Evolutionary conservation across 2,888 invertebrate genomes (phyloP), one percentile per base, ranked within the genome.

Genomic region (Coenonympha glycerion): DNA sequence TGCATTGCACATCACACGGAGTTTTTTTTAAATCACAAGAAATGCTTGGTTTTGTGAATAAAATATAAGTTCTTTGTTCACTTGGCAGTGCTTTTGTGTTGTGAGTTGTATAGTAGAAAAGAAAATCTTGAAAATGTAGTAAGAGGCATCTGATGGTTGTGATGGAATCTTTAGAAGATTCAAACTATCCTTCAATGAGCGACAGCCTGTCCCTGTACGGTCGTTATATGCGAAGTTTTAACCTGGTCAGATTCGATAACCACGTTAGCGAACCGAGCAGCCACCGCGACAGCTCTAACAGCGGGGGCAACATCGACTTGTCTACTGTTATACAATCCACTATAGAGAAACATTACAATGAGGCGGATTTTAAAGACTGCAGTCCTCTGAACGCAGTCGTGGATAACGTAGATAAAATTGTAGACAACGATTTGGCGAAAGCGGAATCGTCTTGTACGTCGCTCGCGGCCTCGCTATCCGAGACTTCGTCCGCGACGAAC

Each of bases 81-180:
- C n/a, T 28, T n/a, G n/a, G n/a, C n/a, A n/a, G 28, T 28, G 9
- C 28, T 4, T 6, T 16, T 8, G 31, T 33, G 31, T 33, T 33
- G 8, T 8, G 13, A 2, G n/a, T n/a, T n/a, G n/a, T n/a, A n/a
- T 30, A 30, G 2, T 6, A 15, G 15, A 15, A 8, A 16, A 6
- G 4, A 6, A 33, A 15, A 6, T 6, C 16, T 22, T 30, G 16
- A 39, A 51, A 53, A 56, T 58, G 56, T 53, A 57, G 51, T 47
- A n/a, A n/a, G n/a, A n/a, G 22, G 33, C 55, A 49, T 22, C 18
- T 40, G 37, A 74, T 69, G 71, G 71, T 71, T 73, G 81, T 82
- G 66, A 86, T 87, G 86, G 86, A 84, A 81, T 77, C 83, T 66
- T 72, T 79, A 57, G 80, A 79, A 70, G 82, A 84, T 68, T 80